Percentiles rank a stretch among this genome's conserved stretches.
Conservation (phyloP, 2,888 invertebrate genomes). For the Heliconius ismenius region DNA sequence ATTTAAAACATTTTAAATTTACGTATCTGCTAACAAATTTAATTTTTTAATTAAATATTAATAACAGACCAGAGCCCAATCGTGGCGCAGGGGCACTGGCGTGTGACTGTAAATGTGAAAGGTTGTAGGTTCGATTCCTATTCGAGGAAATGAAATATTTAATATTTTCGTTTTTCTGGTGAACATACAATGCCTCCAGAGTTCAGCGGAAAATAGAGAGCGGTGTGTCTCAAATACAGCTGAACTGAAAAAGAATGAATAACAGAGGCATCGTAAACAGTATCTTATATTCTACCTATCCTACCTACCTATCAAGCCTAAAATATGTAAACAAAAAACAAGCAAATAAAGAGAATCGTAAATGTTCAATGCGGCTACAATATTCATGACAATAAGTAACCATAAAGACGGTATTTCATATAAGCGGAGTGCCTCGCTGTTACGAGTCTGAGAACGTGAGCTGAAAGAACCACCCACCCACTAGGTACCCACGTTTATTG, state of each 20-base stretch:
- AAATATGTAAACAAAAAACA: conserved; percentile 11
- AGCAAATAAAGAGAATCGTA: conserved; percentile 53
- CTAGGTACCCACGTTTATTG: conserved; percentile 58
- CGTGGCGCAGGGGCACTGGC: too few species aligned
- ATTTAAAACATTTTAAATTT: not conserved
- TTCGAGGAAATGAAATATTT: too few species aligned
- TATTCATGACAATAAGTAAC: conserved; percentile 70
- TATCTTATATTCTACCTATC: not conserved
- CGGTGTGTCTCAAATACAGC: too few species aligned
- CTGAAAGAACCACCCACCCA: conserved; percentile 59
- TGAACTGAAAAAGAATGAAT: not conserved
- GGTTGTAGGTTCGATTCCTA: too few species aligned
- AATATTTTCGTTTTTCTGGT: too few species aligned
- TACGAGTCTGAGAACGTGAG: conserved; percentile 71
- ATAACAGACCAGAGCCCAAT: not conserved
- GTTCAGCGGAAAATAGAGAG: too few species aligned
- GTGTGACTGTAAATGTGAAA: too few species aligned
- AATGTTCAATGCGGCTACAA: conserved; percentile 58
- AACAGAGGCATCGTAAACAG: not conserved
- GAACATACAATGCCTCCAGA: too few species aligned
- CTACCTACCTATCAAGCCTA: not conserved
- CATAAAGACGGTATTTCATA: conserved; percentile 73
- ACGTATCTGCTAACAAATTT: too few species aligned
- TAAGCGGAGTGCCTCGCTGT: conserved; percentile 67
- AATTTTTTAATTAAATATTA: not conserved